Percentiles rank a stretch among this genome's conserved stretches.
Evolutionary conservation across 1,140 invertebrate species (phyloP).

Genomic region (Drosophila albomicans): DNA sequence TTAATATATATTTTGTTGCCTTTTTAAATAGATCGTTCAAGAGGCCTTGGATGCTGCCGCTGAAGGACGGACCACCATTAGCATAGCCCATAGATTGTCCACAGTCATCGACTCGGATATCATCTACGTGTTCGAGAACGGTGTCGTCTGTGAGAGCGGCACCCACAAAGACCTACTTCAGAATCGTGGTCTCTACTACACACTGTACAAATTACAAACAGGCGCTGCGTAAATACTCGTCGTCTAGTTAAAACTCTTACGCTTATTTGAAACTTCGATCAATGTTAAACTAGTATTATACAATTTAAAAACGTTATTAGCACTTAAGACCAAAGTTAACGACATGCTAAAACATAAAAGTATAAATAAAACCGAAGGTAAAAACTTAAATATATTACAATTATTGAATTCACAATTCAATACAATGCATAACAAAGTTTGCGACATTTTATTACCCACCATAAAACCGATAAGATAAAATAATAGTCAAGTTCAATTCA

Average conservation of each 20-base stretch:
- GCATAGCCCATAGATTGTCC: slow-evolving; percentile 91
- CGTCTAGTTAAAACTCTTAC: slow-evolving; percentile 35
- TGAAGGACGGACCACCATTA: slow-evolving; percentile 90
- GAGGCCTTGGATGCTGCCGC: slow-evolving; percentile 89
- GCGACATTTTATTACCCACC: too few species aligned
- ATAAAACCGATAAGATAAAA: too few species aligned
- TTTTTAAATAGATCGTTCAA: slow-evolving; percentile 87
- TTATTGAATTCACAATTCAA: slow-evolving; percentile 3
- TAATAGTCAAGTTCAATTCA: too few species aligned
- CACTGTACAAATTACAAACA: slow-evolving; percentile 88
- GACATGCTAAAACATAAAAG: slow-evolving; percentile 2
- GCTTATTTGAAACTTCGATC: slow-evolving; percentile 57
- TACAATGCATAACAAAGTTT: neutral
- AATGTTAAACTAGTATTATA: slow-evolving; percentile 58
- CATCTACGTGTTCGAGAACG: slow-evolving; percentile 89
- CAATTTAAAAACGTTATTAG: slow-evolving; percentile 23
- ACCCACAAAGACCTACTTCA: slow-evolving; percentile 89
- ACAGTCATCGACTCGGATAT: slow-evolving; percentile 89
- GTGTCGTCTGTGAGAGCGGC: slow-evolving; percentile 89
- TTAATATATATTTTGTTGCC: neutral
- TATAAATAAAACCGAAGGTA: slow-evolving; percentile 14
- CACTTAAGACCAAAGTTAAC: neutral
- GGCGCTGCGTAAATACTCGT: slow-evolving; percentile 58
- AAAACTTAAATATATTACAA: neutral
- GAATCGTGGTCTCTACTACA: slow-evolving; percentile 89